Evolutionary conservation across 2,797 vertebrate genomes (phyloP).

Genomic region (Pygocentrus nattereri): DNA sequence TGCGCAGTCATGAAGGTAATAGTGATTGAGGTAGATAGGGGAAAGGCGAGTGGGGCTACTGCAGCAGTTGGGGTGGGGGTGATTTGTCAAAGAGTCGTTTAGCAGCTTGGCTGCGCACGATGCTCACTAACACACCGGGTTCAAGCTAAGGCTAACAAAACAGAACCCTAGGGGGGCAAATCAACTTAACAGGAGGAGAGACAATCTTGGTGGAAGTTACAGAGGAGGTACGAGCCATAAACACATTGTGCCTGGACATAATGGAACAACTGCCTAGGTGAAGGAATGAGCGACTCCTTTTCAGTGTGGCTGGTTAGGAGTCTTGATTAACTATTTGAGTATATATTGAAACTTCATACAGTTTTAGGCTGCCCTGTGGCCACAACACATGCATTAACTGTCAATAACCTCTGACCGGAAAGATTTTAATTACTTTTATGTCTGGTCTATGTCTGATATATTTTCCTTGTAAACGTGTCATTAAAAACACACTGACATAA

Average conservation of each 20-base stretch:
- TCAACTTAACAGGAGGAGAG: constrained; percentile 46
- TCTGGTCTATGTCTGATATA: no score
- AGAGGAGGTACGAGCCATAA: constrained; percentile 31
- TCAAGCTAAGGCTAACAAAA: constrained; percentile 59
- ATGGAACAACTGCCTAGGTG: background rate
- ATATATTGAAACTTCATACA: background rate
- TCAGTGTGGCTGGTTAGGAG: background rate
- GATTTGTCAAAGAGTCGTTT: constrained; percentile 63
- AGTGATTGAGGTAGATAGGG: constrained; percentile 54
- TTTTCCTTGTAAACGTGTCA: background rate
- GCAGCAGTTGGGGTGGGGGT: constrained; percentile 39
- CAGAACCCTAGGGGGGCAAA: constrained; percentile 45
- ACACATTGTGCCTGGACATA: background rate
- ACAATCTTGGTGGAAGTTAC: constrained; percentile 36
- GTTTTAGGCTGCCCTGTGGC: background rate
- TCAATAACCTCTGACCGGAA: no score
- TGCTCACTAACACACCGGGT: constrained; percentile 50
- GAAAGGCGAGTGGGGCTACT: constrained; percentile 34
- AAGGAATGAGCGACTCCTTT: constrained; percentile 7
- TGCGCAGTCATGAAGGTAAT: constrained; percentile 62
- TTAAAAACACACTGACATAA: constrained; percentile 2
- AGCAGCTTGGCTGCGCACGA: constrained; percentile 56
- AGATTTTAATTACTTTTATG: no score
- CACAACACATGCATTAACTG: background rate
- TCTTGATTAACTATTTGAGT: background rate